Percentiles rank a stretch among this genome's conserved stretches.
phyloP scores from a whole-genome alignment of 1,140 invertebrate species.

The Drosophila suzukii region DNA sequence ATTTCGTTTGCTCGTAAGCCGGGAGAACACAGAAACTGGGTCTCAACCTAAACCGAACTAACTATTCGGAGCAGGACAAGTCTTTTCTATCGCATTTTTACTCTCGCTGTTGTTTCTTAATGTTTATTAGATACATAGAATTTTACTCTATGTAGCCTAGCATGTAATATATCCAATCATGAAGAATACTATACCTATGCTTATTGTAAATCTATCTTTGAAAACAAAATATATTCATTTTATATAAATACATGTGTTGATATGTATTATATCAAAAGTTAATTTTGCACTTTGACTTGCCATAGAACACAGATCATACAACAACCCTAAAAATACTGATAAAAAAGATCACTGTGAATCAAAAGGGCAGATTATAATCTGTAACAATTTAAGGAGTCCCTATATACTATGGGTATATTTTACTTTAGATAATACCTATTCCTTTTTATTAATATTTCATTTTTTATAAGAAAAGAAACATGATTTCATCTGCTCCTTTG shows the following conservation, averaged over 20 bases:
- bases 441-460: too few species aligned
- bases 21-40: constrained; percentile 37
- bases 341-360: neutral
- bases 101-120: constrained; percentile 57
- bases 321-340: neutral
- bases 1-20: constrained; percentile 72
- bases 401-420: too few species aligned
- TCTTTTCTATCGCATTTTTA: constrained; percentile 27
- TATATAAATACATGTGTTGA: constrained; percentile 20
- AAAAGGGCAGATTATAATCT: constrained; percentile 4
- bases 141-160: constrained; percentile 45
- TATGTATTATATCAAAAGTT: constrained; percentile 23
- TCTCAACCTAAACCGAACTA: constrained; percentile 35
- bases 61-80: constrained; percentile 46
- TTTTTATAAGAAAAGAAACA: neutral
- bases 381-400: neutral
- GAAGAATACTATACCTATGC: constrained; percentile 26
- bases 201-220: constrained; percentile 35
- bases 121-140: constrained; percentile 34
- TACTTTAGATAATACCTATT: too few species aligned
- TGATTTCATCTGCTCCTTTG: neutral
- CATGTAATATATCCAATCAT: constrained; percentile 39
- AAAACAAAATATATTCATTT: constrained; percentile 7
- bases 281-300: constrained; percentile 47
- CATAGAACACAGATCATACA: constrained; percentile 14